Conservation (phyloP, 2,888 invertebrate genomes). For the Cotesia congregata region DNA sequence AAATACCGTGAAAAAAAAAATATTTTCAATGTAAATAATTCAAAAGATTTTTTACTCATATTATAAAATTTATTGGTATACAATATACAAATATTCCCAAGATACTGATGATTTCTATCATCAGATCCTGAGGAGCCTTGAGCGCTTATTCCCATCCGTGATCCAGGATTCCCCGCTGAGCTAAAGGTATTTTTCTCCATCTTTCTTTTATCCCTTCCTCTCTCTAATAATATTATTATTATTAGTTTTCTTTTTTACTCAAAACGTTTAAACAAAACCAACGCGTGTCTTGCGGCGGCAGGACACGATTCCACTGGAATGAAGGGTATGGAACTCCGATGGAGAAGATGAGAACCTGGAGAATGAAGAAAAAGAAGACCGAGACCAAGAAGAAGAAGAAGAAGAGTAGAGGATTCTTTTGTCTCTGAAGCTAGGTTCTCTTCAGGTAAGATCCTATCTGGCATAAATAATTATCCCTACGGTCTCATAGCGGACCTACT, state of each 20-base stretch:
- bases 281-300: slow-evolving; percentile 21
- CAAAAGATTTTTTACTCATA: not conserved
- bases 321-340: slow-evolving; percentile 18
- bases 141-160: not conserved
- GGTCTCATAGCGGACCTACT: slow-evolving; percentile 30
- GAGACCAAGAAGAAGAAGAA: not conserved
- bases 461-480: slow-evolving; percentile 69
- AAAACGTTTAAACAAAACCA: slow-evolving; percentile 22
- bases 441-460: slow-evolving; percentile 66
- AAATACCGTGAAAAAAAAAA: no score
- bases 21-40: no score
- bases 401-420: slow-evolving; percentile 59
- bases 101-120: slow-evolving; percentile 31
- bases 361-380: not conserved
- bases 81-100: slow-evolving; percentile 39
- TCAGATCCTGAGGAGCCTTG: slow-evolving; percentile 7
- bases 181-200: slow-evolving; percentile 32
- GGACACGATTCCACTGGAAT: slow-evolving; percentile 11
- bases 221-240: slow-evolving; percentile 48
- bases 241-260: slow-evolving; percentile 42
- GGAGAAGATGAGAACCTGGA: slow-evolving; percentile 7
- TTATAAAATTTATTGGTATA: not conserved
- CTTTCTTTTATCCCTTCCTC: slow-evolving; percentile 40
- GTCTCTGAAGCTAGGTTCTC: slow-evolving; percentile 58
- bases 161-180: slow-evolving; percentile 26